Evolutionary conservation across 1,140 invertebrate genomes (phyloP).

Genomic region (Teleopsis dalmanni): DNA sequence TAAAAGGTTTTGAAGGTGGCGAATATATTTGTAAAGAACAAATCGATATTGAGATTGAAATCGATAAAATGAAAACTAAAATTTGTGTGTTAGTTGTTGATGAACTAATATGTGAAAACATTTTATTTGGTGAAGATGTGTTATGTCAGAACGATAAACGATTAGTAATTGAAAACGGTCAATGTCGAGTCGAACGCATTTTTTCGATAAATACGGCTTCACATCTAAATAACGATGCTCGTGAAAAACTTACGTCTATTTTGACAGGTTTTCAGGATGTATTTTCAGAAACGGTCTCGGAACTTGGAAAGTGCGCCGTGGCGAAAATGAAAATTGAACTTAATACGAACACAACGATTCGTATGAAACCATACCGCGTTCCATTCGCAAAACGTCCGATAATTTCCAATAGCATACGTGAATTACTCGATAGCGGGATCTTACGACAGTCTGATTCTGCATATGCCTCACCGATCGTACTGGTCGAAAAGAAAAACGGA

Average conservation of each 20-base stretch:
- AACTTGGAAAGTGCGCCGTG: background rate
- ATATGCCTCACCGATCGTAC: constrained; percentile 44
- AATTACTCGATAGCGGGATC: constrained; percentile 18
- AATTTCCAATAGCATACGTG: constrained; percentile 9
- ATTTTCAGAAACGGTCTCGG: background rate
- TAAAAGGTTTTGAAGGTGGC: background rate
- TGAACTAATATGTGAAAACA: background rate
- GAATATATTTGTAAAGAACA: background rate
- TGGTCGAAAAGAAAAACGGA: constrained; percentile 37
- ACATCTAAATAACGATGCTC: too few species aligned
- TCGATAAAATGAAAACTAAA: background rate
- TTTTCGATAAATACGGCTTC: too few species aligned
- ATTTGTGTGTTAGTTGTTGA: background rate
- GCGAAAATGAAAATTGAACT: constrained; percentile 6
- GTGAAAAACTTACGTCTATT: too few species aligned
- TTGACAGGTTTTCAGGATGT: constrained; percentile 25
- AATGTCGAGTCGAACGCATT: too few species aligned
- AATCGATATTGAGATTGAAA: background rate
- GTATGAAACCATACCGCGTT: constrained; percentile 6
- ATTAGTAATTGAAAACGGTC: too few species aligned
- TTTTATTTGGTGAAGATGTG: background rate
- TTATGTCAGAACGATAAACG: too few species aligned
- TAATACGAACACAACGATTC: background rate
- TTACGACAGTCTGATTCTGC: constrained; percentile 21
- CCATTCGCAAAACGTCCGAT: constrained; percentile 2